Percentiles rank a stretch among this genome's conserved stretches.
These are phyloP conservation scores for Trichomalopsis sarcophagae DNA, from an alignment of 1,140 invertebrate genomes.

Conservation along the genomic window DNA sequence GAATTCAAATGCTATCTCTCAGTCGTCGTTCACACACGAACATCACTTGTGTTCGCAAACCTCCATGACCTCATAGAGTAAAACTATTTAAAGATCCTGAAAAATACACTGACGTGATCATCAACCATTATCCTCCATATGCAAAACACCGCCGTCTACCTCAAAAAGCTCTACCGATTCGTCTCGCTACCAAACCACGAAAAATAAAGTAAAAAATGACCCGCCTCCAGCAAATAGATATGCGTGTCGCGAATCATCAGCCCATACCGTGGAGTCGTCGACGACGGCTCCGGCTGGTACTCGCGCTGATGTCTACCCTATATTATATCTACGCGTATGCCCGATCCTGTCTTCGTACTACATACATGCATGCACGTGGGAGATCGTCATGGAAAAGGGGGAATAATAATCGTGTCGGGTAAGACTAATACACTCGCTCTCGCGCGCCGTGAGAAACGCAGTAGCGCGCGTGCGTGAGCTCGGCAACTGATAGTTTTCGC, in stretches of 20 bases:
- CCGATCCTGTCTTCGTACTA: neutral
- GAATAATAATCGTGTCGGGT: neutral
- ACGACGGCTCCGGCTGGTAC: constrained; percentile 9
- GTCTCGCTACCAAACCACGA: no score
- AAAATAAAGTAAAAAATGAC: neutral
- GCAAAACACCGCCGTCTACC: neutral
- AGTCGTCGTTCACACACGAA: neutral
- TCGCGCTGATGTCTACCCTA: neutral
- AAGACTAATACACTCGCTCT: no score
- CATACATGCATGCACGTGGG: neutral
- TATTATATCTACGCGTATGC: no score
- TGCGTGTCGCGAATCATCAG: neutral
- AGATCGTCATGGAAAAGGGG: neutral
- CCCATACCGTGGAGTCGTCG: neutral
- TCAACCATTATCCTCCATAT: neutral
- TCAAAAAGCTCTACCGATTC: neutral
- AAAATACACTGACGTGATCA: neutral
- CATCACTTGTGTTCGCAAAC: neutral
- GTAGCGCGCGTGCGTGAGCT: constrained; percentile 6
- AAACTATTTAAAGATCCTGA: neutral
- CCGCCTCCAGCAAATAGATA: neutral
- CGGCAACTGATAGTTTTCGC: neutral
- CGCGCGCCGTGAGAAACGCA: neutral
- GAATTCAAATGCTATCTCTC: neutral
- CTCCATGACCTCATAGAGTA: neutral